A percentile compares a stretch with the other conserved stretches of the same genome.
Conservation (phyloP, 2,888 invertebrate species). For the Trilocha varians region DNA sequence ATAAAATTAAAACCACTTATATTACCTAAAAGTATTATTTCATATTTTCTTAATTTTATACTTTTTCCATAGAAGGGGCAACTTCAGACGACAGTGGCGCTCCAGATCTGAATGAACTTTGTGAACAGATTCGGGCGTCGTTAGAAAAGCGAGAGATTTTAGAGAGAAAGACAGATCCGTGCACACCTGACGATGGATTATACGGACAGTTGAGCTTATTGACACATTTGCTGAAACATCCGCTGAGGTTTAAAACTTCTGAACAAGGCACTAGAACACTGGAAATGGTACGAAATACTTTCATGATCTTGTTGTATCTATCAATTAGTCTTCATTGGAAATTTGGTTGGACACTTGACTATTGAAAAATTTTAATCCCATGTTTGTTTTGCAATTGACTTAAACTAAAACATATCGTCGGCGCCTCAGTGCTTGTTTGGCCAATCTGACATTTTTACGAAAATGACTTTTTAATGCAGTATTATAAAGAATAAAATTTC, state of each 20-base stretch:
- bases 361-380: too few species aligned
- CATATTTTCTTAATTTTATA: not conserved
- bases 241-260: slow-evolving; percentile 87
- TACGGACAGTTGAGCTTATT: slow-evolving; percentile 89
- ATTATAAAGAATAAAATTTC: too few species aligned
- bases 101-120: slow-evolving; percentile 79
- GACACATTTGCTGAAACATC: slow-evolving; percentile 91
- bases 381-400: too few species aligned
- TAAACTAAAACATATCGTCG: too few species aligned
- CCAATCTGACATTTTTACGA: too few species aligned
- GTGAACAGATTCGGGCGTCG: slow-evolving; percentile 81
- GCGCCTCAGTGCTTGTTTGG: too few species aligned
- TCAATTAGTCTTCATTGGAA: too few species aligned
- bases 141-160: slow-evolving; percentile 85
- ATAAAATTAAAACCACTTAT: too few species aligned
- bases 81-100: slow-evolving; percentile 64
- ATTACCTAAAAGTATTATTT: too few species aligned
- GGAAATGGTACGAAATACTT: slow-evolving; percentile 60
- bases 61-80: slow-evolving; percentile 41
- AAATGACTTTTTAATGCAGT: too few species aligned
- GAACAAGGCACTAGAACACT: slow-evolving; percentile 81
- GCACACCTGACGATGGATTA: slow-evolving; percentile 91
- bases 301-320: not conserved
- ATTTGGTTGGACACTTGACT: too few species aligned
- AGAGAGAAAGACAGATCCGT: slow-evolving; percentile 85